Percentiles rank a stretch among this genome's conserved stretches.
phyloP scores from a whole-genome alignment of 1,140 invertebrate genomes.

The Melanaphis sacchari region DNA sequence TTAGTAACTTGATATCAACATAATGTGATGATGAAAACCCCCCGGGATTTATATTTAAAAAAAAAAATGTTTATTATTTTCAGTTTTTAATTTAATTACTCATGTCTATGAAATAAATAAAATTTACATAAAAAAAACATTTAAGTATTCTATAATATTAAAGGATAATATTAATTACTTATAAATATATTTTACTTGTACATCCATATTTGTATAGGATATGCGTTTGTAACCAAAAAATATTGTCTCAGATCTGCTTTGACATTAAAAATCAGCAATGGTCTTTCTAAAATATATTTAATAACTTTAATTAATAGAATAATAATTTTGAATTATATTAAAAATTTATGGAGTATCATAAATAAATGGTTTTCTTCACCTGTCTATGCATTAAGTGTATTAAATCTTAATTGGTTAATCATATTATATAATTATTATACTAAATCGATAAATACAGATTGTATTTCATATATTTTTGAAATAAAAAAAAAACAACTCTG shows the following conservation, averaged over 20 bases:
- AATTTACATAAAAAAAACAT: background rate
- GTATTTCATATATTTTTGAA: too few relatives aligned
- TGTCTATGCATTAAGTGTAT: too few relatives aligned
- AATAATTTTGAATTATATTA: background rate
- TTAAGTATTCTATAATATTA: background rate
- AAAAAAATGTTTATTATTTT: background rate
- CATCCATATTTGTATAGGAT: background rate
- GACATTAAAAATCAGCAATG: constrained; percentile 13
- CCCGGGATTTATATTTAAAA: background rate
- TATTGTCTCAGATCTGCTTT: constrained; percentile 18
- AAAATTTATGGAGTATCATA: background rate
- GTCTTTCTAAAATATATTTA: constrained; percentile 36
- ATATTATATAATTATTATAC: too few relatives aligned
- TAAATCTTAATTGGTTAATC: too few relatives aligned
- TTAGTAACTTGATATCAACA: background rate
- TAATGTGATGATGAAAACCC: background rate
- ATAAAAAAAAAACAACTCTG: too few relatives aligned
- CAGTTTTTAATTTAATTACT: background rate
- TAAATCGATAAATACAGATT: too few relatives aligned
- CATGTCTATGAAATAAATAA: background rate
- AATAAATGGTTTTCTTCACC: too few relatives aligned
- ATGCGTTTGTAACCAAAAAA: constrained; percentile 10
- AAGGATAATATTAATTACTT: background rate
- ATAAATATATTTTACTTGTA: constrained; percentile 27
- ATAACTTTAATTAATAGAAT: background rate